Evolutionary conservation across 2,797 vertebrate genomes (phyloP).

Genomic region (Etheostoma nigrum): DNA sequence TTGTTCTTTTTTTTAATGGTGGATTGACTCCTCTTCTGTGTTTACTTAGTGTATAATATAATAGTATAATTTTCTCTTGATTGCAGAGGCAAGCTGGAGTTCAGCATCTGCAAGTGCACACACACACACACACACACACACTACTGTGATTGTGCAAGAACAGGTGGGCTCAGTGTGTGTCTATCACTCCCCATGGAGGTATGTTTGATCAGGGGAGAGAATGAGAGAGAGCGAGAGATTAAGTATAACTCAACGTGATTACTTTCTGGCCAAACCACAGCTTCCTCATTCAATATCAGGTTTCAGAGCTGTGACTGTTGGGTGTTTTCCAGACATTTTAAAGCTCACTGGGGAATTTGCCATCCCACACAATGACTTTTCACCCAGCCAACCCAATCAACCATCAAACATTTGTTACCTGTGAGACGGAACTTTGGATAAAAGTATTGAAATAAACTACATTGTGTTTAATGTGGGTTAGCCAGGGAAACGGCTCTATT

Average conservation of each 20-base stretch:
- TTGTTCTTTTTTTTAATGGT: slow-evolving; percentile 24
- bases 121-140: slow-evolving; percentile 14
- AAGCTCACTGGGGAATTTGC: slow-evolving; percentile 40
- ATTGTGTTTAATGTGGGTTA: slow-evolving; percentile 43
- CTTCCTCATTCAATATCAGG: slow-evolving; percentile 44
- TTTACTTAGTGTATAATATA: slow-evolving; percentile 6
- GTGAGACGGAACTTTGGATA: neutral
- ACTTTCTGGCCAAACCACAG: slow-evolving; percentile 44
- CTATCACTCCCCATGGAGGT: slow-evolving; percentile 46
- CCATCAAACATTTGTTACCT: slow-evolving; percentile 24
- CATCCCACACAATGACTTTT: slow-evolving; percentile 43
- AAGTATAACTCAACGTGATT: slow-evolving; percentile 41
- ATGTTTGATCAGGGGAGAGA: slow-evolving; percentile 55
- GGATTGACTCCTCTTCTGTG: slow-evolving; percentile 12
- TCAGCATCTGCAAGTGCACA: neutral
- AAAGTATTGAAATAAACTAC: neutral
- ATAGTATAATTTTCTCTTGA: neutral
- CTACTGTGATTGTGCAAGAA: slow-evolving; percentile 27
- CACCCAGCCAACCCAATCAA: slow-evolving; percentile 8
- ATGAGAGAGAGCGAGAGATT: slow-evolving; percentile 22
- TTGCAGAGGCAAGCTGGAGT: slow-evolving; percentile 28
- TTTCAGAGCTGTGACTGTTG: slow-evolving; percentile 43
- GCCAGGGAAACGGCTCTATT: slow-evolving; percentile 58
- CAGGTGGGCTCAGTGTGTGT: slow-evolving; percentile 59
- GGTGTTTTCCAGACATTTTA: slow-evolving; percentile 68